Percentiles rank a stretch among this genome's conserved stretches.
Conservation (phyloP, 2,797 vertebrate species). For the Anas bernieri region DNA sequence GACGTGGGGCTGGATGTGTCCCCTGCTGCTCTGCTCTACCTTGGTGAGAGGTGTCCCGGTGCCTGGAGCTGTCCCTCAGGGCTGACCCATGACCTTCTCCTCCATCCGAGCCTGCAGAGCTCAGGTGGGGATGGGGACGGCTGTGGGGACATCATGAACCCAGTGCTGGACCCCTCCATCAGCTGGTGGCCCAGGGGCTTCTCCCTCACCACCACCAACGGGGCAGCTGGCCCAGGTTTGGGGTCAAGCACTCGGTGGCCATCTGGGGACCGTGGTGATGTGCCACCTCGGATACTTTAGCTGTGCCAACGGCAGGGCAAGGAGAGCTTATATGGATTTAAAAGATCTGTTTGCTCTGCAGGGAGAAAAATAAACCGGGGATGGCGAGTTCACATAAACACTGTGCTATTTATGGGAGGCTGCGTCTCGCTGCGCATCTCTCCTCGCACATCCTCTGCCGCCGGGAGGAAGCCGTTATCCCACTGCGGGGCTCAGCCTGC, state of each 20-base stretch:
- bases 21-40: not conserved
- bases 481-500: not conserved
- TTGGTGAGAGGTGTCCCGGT: not conserved
- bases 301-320: not conserved
- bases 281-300: not conserved
- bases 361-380: not conserved
- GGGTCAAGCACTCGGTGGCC: rapidly evolving
- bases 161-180: not conserved
- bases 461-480: not conserved
- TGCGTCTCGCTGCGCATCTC: not conserved
- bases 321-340: not conserved
- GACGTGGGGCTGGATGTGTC: not conserved
- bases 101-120: not conserved
- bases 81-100: not conserved
- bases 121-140: not conserved
- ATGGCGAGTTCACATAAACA: not conserved
- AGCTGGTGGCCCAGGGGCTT: not conserved
- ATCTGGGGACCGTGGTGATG: rapidly evolving
- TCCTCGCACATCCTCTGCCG: not conserved
- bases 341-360: not conserved
- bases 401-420: slow-evolving; percentile 12
- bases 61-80: not conserved
- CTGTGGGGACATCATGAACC: not conserved
- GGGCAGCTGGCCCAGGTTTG: not conserved
- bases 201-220: not conserved